These are phyloP conservation scores for Capromys pilorides DNA, from an alignment of 2,797 vertebrate genomes.

Conservation along the genomic window DNA sequence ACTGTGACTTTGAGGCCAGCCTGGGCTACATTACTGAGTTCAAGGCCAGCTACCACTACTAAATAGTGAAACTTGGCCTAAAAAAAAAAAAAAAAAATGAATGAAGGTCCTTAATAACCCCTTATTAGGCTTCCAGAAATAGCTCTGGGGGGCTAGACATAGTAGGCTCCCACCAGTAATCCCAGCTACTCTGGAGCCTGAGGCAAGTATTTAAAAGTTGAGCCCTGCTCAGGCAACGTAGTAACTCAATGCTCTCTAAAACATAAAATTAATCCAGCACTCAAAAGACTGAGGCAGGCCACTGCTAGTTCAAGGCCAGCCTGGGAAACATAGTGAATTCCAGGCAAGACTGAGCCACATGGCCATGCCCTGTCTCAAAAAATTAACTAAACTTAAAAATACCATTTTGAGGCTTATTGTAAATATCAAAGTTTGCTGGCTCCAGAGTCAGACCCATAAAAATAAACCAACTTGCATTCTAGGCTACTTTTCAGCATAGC, in stretches of 20 bases:
- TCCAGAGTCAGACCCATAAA: neutral
- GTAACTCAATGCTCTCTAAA: neutral
- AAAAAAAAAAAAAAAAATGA: no score
- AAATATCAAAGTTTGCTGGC: constrained; percentile 2
- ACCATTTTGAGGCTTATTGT: neutral
- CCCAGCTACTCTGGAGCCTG: neutral
- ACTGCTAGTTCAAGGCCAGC: neutral
- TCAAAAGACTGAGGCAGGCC: neutral
- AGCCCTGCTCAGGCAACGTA: neutral
- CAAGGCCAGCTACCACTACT: neutral
- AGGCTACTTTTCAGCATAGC: neutral
- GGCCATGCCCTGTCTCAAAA: neutral
- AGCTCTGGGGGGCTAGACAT: neutral
- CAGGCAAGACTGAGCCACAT: neutral
- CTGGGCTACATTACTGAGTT: neutral
- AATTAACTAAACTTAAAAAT: neutral
- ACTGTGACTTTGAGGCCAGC: neutral
- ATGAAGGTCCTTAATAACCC: neutral
- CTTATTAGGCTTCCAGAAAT: constrained; percentile 3
- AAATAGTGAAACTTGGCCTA: neutral
- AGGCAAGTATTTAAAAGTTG: neutral
- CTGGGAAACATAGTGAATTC: neutral
- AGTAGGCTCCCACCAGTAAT: neutral
- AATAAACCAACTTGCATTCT: neutral
- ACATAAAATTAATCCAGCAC: neutral